These are phyloP conservation scores for Megaceryle alcyon DNA, from an alignment of 2,797 vertebrate species.

Conservation along the genomic window DNA sequence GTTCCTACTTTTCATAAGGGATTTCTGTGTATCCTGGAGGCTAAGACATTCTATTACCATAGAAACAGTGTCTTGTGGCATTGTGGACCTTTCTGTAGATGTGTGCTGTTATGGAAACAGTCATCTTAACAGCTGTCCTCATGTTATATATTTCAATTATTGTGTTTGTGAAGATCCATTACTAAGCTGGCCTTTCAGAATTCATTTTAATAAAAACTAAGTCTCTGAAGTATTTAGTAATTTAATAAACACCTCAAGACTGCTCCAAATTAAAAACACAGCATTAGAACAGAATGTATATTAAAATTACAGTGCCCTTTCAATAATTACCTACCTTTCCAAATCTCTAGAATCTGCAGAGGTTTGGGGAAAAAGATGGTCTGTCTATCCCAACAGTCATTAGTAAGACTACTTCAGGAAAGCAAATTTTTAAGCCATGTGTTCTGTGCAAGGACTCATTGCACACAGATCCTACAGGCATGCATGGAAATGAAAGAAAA, in stretches of 20 bases:
- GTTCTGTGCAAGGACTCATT: background rate
- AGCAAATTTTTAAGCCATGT: background rate
- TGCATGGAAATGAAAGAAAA: background rate
- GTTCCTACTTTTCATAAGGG: background rate
- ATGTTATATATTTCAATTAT: background rate
- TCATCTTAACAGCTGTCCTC: constrained; percentile 26
- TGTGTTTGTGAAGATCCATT: background rate
- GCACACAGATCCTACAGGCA: background rate
- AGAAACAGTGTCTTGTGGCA: constrained; percentile 49
- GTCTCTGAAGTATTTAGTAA: background rate
- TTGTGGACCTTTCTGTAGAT: constrained; percentile 6
- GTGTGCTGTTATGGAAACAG: constrained; percentile 64
- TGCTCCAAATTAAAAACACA: constrained; percentile 1
- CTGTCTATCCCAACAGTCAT: background rate
- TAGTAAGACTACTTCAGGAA: background rate
- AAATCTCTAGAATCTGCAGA: background rate
- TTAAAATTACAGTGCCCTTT: background rate
- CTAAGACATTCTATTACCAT: constrained; percentile 47
- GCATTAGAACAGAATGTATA: background rate
- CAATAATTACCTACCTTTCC: background rate
- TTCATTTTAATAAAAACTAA: background rate
- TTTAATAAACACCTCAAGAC: background rate
- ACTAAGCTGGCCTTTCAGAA: background rate
- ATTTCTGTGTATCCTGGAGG: background rate
- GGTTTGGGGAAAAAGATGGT: background rate